Percentiles rank a stretch among this genome's conserved stretches.
Conservation (phyloP, 2,888 invertebrate species). For the Proisotoma minuta region DNA sequence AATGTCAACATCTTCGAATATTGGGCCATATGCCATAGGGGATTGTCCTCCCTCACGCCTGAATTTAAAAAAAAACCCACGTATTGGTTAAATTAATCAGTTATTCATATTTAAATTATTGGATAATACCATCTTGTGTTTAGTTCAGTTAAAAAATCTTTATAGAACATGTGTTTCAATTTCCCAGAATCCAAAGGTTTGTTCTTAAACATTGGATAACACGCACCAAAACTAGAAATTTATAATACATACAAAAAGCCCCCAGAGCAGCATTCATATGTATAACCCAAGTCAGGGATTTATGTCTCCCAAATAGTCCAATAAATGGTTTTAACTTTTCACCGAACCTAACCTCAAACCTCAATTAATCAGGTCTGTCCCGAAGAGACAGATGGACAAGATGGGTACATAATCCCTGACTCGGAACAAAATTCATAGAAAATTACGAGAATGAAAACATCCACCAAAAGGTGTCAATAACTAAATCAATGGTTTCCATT, state of each 20-base stretch:
- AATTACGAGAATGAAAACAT: neutral
- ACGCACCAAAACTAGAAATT: neutral
- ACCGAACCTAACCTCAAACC: too few species aligned
- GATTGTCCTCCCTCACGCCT: neutral
- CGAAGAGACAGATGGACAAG: too few species aligned
- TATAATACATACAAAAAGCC: too few species aligned
- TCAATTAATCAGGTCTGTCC: too few species aligned
- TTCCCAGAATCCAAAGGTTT: neutral
- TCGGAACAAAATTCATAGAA: too few species aligned
- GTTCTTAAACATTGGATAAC: neutral
- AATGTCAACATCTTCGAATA: neutral
- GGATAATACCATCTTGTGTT: neutral
- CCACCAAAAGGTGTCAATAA: neutral
- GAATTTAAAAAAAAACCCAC: too few species aligned
- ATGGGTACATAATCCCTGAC: too few species aligned
- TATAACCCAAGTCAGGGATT: too few species aligned
- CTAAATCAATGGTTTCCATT: neutral
- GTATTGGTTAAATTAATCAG: neutral
- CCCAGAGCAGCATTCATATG: too few species aligned
- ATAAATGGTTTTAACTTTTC: too few species aligned
- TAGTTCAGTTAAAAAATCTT: neutral
- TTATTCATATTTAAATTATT: too few species aligned
- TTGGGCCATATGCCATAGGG: neutral
- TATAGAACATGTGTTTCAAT: neutral
- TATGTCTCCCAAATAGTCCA: too few species aligned